phyloP scores from a whole-genome alignment of 2,888 invertebrate species.

The Drosophila demipolita region DNA sequence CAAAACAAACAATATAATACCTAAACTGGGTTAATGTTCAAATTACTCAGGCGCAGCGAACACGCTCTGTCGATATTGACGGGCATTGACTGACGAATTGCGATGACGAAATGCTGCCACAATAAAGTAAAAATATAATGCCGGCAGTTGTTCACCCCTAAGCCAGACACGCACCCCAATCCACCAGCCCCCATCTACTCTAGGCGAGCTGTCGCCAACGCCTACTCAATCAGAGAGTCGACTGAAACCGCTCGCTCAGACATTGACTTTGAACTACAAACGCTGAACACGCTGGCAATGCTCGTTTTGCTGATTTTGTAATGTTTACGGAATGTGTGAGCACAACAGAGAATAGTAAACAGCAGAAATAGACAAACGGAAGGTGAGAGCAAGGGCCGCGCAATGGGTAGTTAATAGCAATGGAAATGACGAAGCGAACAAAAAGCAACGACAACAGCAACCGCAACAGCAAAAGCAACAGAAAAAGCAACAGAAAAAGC shows the following conservation, averaged over 20 bases:
- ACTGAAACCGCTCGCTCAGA: slow-evolving; percentile 37
- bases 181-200: not conserved
- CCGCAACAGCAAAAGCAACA: slow-evolving; percentile 20
- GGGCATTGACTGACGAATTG: slow-evolving; percentile 29
- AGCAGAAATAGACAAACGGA: not conserved
- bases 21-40: slow-evolving; percentile 48
- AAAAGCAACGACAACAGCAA: not conserved
- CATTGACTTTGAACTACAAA: slow-evolving; percentile 79
- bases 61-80: slow-evolving; percentile 54
- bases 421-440: slow-evolving; percentile 6
- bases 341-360: slow-evolving; percentile 73
- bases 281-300: slow-evolving; percentile 18
- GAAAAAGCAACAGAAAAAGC: not conserved
- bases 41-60: slow-evolving; percentile 35
- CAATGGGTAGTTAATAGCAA: slow-evolving; percentile 60
- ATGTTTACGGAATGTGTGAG: slow-evolving; percentile 80
- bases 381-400: not conserved
- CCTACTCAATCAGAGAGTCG: slow-evolving; percentile 33
- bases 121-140: not conserved
- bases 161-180: not conserved
- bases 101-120: slow-evolving; percentile 71
- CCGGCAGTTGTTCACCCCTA: slow-evolving; percentile 34
- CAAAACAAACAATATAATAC: not conserved
- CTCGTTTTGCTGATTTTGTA: slow-evolving; percentile 49
- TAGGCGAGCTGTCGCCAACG: slow-evolving; percentile 17